A percentile compares a stretch with the other conserved stretches of the same genome.
phyloP scores from a whole-genome alignment of 2,113 vertebrate species.

The Nycticebus coucang region DNA sequence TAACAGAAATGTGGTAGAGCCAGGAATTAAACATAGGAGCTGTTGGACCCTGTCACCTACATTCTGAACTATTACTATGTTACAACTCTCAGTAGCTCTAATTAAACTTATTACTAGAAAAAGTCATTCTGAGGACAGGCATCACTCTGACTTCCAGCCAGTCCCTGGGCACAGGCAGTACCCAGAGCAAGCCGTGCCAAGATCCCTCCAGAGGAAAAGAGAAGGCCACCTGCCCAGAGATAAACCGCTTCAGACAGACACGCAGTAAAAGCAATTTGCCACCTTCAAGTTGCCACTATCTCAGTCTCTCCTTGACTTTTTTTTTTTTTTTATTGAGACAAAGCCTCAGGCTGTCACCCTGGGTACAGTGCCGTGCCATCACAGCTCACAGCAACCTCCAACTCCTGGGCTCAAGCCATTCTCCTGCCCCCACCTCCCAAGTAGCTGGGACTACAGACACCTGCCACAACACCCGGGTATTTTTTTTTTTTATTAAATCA shows the following conservation, averaged over 20 bases:
- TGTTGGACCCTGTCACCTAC: neutral
- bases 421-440: too few relatives aligned
- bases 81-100: neutral
- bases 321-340: too few relatives aligned
- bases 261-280: neutral
- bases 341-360: too few relatives aligned
- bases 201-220: neutral
- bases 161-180: neutral
- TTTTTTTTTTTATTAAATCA: too few relatives aligned
- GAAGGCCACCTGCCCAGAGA: neutral
- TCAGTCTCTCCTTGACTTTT: neutral
- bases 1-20: neutral
- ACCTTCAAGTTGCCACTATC: neutral
- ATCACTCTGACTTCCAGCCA: neutral
- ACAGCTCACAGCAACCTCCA: too few relatives aligned
- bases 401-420: too few relatives aligned
- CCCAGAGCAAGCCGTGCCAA: neutral
- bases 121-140: neutral
- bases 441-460: too few relatives aligned
- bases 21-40: neutral
- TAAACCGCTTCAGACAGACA: neutral
- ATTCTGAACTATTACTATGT: neutral
- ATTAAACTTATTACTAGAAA: neutral
- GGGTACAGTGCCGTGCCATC: too few relatives aligned
- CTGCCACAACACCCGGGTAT: too few relatives aligned